A percentile compares a stretch with the other conserved stretches of the same genome.
Evolutionary conservation across 2,888 invertebrate species (phyloP).

Genomic region (Pollenia labialis): DNA sequence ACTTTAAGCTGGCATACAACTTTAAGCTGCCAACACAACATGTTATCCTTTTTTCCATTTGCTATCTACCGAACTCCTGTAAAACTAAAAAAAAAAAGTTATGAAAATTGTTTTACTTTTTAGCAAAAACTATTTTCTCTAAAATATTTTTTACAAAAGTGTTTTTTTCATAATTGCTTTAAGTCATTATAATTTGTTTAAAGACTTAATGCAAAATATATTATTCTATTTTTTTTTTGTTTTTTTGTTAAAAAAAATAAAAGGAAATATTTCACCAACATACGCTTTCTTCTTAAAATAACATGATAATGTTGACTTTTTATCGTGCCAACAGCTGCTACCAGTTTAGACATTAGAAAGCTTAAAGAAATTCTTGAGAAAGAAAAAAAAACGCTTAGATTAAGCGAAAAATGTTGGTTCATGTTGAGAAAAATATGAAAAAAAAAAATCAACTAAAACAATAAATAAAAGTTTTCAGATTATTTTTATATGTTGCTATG

Average conservation of each 20-base stretch:
- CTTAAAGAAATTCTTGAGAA: background rate
- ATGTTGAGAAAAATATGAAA: background rate
- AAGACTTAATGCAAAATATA: slow-evolving; percentile 1
- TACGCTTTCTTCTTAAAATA: background rate
- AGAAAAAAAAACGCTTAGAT: background rate
- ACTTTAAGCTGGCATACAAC: too few species aligned
- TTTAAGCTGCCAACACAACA: background rate
- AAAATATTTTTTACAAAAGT: background rate
- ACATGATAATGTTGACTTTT: slow-evolving; percentile 34
- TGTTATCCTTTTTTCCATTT: background rate
- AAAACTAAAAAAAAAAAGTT: background rate
- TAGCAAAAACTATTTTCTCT: background rate
- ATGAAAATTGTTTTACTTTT: background rate
- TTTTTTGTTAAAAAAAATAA: too few species aligned
- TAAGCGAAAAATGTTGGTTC: background rate
- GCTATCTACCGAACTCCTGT: background rate
- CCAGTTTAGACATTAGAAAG: background rate
- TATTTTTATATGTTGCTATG: background rate
- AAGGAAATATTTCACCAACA: too few species aligned
- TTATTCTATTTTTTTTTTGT: background rate
- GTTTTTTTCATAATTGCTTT: slow-evolving; percentile 24
- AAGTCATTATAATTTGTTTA: slow-evolving; percentile 22
- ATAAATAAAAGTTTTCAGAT: background rate
- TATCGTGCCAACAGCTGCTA: slow-evolving; percentile 32
- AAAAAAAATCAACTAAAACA: background rate